A percentile compares a stretch with the other conserved stretches of the same genome.
phyloP scores from a whole-genome alignment of 2,888 invertebrate species.

The Penaeus monodon region DNA sequence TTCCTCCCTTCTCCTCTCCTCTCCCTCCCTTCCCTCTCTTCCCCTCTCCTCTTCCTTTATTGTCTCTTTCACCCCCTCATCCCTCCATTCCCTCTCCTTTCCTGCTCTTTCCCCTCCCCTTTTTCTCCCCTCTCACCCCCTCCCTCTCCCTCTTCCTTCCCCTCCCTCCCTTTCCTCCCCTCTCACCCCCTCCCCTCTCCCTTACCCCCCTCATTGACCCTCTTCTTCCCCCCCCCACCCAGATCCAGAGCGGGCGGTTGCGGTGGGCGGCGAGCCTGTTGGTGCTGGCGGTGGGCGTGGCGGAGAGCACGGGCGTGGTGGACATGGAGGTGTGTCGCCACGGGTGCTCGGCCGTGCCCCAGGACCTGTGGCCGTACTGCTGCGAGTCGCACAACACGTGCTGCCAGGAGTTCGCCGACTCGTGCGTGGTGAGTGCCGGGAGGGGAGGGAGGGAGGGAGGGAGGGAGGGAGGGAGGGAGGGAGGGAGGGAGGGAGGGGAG shows the following conservation, averaged over 20 bases:
- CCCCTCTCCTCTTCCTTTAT: no score
- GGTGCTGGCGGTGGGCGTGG: background rate
- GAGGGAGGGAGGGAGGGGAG: background rate
- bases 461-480: background rate
- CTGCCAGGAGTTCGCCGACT: slow-evolving; percentile 47
- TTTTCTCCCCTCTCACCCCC: background rate
- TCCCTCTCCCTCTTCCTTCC: background rate
- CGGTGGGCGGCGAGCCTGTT: background rate
- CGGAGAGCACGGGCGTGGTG: background rate
- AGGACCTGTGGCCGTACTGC: slow-evolving; percentile 56
- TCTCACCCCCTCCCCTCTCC: no score
- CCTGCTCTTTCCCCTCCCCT: no score
- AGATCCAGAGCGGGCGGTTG: slow-evolving; percentile 7
- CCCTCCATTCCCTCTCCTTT: no score
- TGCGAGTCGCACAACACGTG: slow-evolving; percentile 46
- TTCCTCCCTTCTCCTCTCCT: no score
- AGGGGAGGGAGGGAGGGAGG: background rate
- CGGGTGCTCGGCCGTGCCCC: slow-evolving; percentile 37
- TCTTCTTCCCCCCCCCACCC: background rate
- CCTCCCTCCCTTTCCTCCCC: background rate
- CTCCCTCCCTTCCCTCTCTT: no score
- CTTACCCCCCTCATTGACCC: background rate
- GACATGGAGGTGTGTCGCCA: slow-evolving; percentile 21
- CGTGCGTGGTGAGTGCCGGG: slow-evolving; percentile 40
- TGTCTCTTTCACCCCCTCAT: no score